Conservation (phyloP, 1,140 invertebrate species). For the Lysiphlebus fabarum region DNA sequence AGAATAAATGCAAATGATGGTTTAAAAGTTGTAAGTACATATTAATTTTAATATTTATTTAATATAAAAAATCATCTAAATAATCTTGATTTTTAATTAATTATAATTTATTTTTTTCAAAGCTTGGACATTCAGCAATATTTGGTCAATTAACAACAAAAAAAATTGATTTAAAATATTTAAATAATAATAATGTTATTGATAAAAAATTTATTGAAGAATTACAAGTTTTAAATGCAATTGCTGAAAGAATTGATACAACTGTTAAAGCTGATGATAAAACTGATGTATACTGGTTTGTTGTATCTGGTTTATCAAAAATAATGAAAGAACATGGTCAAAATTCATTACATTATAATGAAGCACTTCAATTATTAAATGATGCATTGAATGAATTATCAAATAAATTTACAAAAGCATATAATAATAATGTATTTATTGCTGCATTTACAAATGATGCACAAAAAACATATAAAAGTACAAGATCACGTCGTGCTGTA, state of each 20-base stretch:
- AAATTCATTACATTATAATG: slow-evolving; percentile 63
- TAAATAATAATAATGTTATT: slow-evolving; percentile 54
- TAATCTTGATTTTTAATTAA: not conserved
- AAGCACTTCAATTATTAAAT: slow-evolving; percentile 66
- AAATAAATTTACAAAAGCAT: slow-evolving; percentile 63
- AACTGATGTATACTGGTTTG: slow-evolving; percentile 67
- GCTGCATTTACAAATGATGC: slow-evolving; percentile 64
- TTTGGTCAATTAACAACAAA: slow-evolving; percentile 58
- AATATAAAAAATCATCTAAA: slow-evolving; percentile 6
- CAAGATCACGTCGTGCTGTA: slow-evolving; percentile 30
- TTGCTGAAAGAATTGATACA: slow-evolving; percentile 59
- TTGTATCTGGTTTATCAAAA: slow-evolving; percentile 61
- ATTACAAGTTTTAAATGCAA: slow-evolving; percentile 61
- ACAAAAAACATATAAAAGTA: slow-evolving; percentile 52
- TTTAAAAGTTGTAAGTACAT: slow-evolving; percentile 60
- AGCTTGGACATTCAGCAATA: slow-evolving; percentile 47
- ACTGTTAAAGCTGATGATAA: slow-evolving; percentile 57
- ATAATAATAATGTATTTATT: slow-evolving; percentile 67
- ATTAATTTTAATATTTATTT: slow-evolving; percentile 10
- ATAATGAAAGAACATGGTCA: slow-evolving; percentile 65
- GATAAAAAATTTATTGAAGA: slow-evolving; percentile 67
- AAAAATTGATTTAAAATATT: slow-evolving; percentile 37
- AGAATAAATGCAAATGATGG: slow-evolving; percentile 65
- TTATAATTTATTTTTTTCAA: slow-evolving; percentile 21
- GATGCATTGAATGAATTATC: slow-evolving; percentile 59